Evolutionary conservation across 2,113 vertebrate species (phyloP).

Genomic region (Melanotaenia duboulayi): DNA sequence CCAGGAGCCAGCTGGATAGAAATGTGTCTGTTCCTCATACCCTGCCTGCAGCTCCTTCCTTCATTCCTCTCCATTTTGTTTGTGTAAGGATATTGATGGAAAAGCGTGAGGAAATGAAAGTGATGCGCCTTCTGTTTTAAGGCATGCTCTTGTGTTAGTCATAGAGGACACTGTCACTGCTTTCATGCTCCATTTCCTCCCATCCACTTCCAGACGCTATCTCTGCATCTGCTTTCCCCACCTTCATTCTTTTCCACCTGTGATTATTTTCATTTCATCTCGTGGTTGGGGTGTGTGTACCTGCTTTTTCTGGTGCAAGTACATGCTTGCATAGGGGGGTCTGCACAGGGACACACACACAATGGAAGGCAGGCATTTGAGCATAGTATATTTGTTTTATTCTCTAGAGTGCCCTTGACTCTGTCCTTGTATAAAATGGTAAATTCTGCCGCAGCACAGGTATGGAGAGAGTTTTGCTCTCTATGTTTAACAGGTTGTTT

Average conservation of each 20-base stretch:
- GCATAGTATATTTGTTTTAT: constrained; percentile 23
- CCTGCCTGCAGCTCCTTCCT: not conserved
- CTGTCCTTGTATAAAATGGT: constrained; percentile 56
- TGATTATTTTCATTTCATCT: constrained; percentile 9
- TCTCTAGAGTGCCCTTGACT: constrained; percentile 66
- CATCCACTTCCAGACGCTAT: constrained; percentile 31
- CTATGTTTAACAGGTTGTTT: constrained; percentile 29
- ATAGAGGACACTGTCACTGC: constrained; percentile 28
- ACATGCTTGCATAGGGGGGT: not conserved
- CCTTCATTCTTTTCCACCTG: constrained; percentile 5
- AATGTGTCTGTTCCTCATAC: constrained; percentile 3
- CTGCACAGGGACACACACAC: not conserved
- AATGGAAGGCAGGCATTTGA: not conserved
- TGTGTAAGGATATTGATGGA: constrained; percentile 15
- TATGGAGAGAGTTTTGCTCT: constrained; percentile 9
- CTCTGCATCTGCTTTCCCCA: not conserved
- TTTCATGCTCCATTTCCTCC: constrained; percentile 62
- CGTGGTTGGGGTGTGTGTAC: not conserved
- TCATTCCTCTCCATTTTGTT: not conserved
- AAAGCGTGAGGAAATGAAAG: constrained; percentile 37
- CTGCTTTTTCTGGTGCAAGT: not conserved
- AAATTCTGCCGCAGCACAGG: constrained; percentile 30
- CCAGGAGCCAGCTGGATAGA: constrained; percentile 12
- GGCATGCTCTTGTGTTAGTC: constrained; percentile 48
- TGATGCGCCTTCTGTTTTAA: constrained; percentile 30